Evolutionary conservation across 2,888 invertebrate species (phyloP).

Genomic region (Scelioninae gen. 1): DNA sequence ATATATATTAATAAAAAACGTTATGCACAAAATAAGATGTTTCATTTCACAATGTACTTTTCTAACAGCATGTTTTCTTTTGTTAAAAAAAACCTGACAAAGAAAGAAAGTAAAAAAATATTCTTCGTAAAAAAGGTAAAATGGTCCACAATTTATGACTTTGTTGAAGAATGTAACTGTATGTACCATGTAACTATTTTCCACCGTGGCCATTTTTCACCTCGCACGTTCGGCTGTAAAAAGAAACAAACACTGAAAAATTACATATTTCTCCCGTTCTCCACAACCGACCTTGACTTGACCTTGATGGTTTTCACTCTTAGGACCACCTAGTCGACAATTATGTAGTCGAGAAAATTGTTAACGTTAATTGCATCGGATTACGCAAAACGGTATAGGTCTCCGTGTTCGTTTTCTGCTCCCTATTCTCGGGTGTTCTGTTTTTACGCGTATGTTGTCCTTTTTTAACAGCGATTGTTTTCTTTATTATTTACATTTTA

Average conservation of each 20-base stretch:
- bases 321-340: constrained; percentile 54
- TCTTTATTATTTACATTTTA: not conserved
- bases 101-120: constrained; percentile 1
- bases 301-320: constrained; percentile 53
- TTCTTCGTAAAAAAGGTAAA: not conserved
- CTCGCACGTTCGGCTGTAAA: constrained; percentile 13
- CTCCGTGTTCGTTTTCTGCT: constrained; percentile 32
- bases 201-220: constrained; percentile 18
- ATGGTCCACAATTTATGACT: constrained; percentile 16
- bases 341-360: constrained; percentile 53
- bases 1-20: no score
- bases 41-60: no score
- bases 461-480: not conserved
- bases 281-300: constrained; percentile 35
- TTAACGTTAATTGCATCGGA: constrained; percentile 73
- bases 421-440: constrained; percentile 8
- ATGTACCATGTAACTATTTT: constrained; percentile 19
- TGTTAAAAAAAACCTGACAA: not conserved
- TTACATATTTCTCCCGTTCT: constrained; percentile 32
- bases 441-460: not conserved
- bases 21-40: no score
- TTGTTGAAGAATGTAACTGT: not conserved
- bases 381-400: constrained; percentile 72
- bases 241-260: constrained; percentile 32
- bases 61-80: no score